Evolutionary conservation across 92 coral and sea anemone genomes (phyloP).

Genomic region (Virgularia gustaviana): DNA sequence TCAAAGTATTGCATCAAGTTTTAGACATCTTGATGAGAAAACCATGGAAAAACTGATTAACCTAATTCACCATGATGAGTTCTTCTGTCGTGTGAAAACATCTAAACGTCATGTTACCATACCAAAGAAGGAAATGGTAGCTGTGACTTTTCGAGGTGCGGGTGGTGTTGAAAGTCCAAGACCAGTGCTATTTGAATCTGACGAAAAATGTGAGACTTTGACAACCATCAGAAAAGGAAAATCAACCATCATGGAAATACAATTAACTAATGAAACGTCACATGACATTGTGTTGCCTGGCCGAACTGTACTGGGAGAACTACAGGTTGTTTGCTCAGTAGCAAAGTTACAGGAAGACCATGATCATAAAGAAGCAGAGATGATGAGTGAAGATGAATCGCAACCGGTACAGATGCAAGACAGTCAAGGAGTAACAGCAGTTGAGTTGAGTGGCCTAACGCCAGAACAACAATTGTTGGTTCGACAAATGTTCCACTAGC

Average conservation of each 20-base stretch:
- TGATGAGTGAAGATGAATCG: background rate
- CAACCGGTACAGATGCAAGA: background rate
- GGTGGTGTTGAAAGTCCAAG: background rate
- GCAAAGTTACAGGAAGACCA: background rate
- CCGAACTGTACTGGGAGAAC: conserved; percentile 40
- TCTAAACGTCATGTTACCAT: background rate
- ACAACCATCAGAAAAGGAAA: conserved; percentile 6
- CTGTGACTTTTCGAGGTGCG: conserved; percentile 22
- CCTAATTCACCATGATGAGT: background rate
- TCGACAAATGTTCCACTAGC: background rate
- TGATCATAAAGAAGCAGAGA: background rate
- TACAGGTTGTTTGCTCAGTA: conserved; percentile 46
- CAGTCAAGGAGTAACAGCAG: background rate
- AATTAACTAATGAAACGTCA: conserved; percentile 23
- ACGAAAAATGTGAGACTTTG: conserved; percentile 5
- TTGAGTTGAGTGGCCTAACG: background rate
- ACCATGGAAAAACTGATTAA: background rate
- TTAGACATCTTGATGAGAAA: background rate
- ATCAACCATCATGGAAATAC: background rate
- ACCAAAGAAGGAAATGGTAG: background rate
- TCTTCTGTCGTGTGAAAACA: conserved; percentile 6
- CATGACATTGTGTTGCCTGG: conserved; percentile 42
- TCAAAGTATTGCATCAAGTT: background rate
- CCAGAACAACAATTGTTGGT: background rate
- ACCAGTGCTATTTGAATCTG: conserved; percentile 33